A percentile compares a stretch with the other conserved stretches of the same genome.
Evolutionary conservation across 2,888 invertebrate genomes (phyloP).

Genomic region (Sepiola atlantica): DNA sequence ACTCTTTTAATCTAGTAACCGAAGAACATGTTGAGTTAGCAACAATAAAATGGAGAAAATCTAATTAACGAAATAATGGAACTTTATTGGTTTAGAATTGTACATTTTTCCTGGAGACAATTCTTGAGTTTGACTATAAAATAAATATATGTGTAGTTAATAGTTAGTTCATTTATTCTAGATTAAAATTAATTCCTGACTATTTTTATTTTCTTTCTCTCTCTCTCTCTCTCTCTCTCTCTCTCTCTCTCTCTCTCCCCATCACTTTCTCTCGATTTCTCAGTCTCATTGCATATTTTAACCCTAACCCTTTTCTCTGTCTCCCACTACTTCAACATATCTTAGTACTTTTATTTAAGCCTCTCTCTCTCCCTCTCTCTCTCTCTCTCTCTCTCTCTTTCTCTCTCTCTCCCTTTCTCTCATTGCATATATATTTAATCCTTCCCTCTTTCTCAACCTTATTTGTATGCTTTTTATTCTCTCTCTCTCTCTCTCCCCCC

Average conservation of each 20-base stretch:
- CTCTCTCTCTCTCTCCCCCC: too few relatives aligned
- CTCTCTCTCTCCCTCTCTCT: neutral
- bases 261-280: neutral
- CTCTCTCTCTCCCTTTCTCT: too few relatives aligned
- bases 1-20: neutral
- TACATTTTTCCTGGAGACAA: neutral
- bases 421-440: neutral
- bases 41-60: neutral
- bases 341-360: neutral
- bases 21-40: neutral
- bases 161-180: neutral
- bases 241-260: neutral
- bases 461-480: neutral
- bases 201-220: too few relatives aligned
- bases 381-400: neutral
- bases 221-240: too few relatives aligned
- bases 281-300: neutral
- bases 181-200: too few relatives aligned
- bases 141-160: neutral
- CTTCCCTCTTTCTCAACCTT: neutral
- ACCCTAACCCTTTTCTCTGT: neutral
- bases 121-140: neutral
- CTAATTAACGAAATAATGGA: neutral
- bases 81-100: neutral
- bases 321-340: neutral